A percentile compares a stretch with the other conserved stretches of the same genome.
phyloP scores from a whole-genome alignment of 2,113 vertebrate genomes.

The Motacilla alba region DNA sequence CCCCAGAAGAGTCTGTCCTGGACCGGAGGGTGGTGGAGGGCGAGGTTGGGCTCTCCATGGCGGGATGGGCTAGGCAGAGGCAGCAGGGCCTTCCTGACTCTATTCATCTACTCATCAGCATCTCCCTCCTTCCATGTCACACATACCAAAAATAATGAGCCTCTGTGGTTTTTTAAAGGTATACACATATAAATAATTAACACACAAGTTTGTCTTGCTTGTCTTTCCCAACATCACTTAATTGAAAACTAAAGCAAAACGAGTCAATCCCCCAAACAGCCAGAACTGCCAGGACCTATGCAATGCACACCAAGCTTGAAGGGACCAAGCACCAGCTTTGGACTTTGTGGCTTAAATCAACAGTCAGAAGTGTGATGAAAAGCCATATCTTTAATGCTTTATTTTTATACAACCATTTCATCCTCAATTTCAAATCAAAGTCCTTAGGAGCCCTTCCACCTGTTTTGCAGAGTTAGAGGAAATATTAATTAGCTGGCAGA shows the following conservation, averaged over 20 bases:
- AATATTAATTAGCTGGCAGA: not conserved
- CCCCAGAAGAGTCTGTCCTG: not conserved
- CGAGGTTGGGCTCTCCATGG: not conserved
- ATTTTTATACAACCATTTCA: not conserved
- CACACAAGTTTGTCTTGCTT: not conserved
- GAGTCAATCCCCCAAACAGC: not conserved
- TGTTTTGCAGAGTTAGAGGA: not conserved
- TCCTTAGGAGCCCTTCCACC: not conserved
- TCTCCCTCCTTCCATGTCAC: not conserved
- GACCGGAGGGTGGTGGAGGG: accelerated
- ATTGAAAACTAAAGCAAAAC: not conserved
- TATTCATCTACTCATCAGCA: not conserved
- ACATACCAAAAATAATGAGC: not conserved
- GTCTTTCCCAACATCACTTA: not conserved
- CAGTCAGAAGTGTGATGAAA: not conserved
- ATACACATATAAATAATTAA: not conserved
- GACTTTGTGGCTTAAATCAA: not conserved
- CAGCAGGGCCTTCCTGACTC: not conserved
- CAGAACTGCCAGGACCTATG: not conserved
- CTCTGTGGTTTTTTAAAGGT: not conserved
- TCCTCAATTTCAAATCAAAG: not conserved
- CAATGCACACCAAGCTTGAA: accelerated
- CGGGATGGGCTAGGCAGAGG: not conserved
- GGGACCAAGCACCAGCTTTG: not conserved
- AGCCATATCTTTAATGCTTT: accelerated